These are phyloP conservation scores for Brachionichthys hirsutus DNA, from an alignment of 2,113 vertebrate species.

Conservation along the genomic window DNA sequence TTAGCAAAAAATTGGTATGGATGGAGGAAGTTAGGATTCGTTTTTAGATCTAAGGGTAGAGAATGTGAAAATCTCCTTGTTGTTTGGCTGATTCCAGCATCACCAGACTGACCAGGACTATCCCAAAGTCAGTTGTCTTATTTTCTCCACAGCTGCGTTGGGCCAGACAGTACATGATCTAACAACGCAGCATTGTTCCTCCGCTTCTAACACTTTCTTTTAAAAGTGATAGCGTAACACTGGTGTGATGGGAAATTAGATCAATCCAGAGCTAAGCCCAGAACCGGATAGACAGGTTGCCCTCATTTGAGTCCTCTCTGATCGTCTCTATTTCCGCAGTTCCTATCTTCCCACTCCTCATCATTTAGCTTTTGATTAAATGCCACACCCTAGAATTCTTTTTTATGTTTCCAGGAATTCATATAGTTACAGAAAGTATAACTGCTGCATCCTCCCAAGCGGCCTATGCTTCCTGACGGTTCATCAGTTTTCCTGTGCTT, in stretches of 20 bases:
- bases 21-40: slow-evolving; percentile 10
- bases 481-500: background rate
- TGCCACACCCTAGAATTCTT: slow-evolving; percentile 6
- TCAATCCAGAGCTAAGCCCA: background rate
- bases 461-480: background rate
- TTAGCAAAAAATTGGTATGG: slow-evolving; percentile 16
- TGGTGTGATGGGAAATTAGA: slow-evolving; percentile 5
- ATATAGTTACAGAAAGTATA: background rate
- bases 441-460: background rate
- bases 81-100: background rate
- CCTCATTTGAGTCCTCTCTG: slow-evolving; percentile 1
- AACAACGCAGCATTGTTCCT: background rate
- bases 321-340: background rate
- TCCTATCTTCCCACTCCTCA: background rate
- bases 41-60: background rate
- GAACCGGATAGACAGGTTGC: slow-evolving; percentile 34
- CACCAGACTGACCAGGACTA: background rate
- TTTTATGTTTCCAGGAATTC: slow-evolving; percentile 1
- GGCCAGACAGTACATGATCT: slow-evolving; percentile 5
- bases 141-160: slow-evolving; percentile 25
- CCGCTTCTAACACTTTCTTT: background rate
- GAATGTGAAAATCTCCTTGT: background rate
- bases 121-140: background rate
- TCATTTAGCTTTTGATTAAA: background rate
- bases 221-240: background rate